Conservation (phyloP, 2,113 vertebrate species). For the Noctilio leporinus region DNA sequence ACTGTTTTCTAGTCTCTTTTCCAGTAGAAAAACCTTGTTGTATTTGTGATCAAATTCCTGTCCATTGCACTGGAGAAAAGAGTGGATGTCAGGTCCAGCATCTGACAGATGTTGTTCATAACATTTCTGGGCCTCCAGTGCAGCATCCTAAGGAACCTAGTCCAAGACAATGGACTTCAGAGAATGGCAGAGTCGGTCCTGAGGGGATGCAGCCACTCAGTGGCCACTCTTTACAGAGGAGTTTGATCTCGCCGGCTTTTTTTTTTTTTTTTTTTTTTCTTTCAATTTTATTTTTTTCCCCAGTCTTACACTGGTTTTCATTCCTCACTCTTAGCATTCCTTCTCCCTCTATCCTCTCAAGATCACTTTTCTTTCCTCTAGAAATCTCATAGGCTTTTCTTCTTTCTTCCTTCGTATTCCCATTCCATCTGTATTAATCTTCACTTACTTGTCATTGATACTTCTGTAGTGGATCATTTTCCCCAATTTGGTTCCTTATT, state of each 20-base stretch:
- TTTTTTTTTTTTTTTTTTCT: no score
- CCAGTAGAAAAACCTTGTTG: not conserved
- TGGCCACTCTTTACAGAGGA: rapidly evolving
- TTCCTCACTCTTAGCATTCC: no score
- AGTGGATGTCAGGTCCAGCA: rapidly evolving
- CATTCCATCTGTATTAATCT: no score
- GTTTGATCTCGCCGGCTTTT: rapidly evolving
- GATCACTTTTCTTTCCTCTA: no score
- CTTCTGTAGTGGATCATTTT: no score
- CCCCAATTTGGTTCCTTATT: no score
- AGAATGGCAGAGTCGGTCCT: rapidly evolving
- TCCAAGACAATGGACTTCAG: not conserved
- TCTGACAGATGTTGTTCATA: not conserved
- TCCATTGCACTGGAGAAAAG: not conserved
- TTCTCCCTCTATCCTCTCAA: no score
- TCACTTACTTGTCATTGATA: no score
- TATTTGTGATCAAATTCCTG: not conserved
- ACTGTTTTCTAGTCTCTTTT: not conserved
- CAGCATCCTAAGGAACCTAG: not conserved
- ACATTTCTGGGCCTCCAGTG: not conserved
- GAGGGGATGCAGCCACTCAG: rapidly evolving
- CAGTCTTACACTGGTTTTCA: no score
- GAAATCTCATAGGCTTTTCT: no score
- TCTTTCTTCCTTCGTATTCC: no score
- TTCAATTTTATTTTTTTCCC: no score